Evolutionary conservation across 2,888 invertebrate species (phyloP), one percentile per base, ranked within the genome.

Genomic region (Nomada hirtipes): DNA sequence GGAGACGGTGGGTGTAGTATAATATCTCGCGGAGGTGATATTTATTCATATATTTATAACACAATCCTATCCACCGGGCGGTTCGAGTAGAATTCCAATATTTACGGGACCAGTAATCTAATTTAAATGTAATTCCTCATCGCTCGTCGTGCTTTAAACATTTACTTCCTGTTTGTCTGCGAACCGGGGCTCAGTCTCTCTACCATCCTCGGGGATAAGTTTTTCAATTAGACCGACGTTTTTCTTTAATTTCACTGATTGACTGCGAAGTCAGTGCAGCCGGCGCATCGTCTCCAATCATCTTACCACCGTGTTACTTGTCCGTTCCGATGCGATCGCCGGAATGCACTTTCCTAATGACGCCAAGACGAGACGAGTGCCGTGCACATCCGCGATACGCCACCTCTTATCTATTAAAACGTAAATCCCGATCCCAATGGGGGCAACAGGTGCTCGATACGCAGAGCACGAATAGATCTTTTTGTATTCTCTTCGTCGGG

Each of bases 401-500:
- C 64, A 57, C 55, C 50, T 47, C 76, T 20, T 77, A 65, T 86
- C 87, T 85, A 89, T 91, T 89, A 88, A 88, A 90, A 91, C 88
- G 87, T 89, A 88, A 89, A 91, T 91, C 82, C 78, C 64, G 60
- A 79, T 81, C 70, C 81, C 60, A 52, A 77, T 79, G 86, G 72
- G 82, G 88, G 89, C 90, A 90, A 90, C 90, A 90, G 89, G 90
- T 90, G 88, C 87, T 82, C 86, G 84, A 82, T 89, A 79, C 76
- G 76, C 71, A 82, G 52, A 10, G 2, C 4, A 9, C 26, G 15
- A 81, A 63, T 82, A 73, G 74, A 65, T 77, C 76, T 63, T 76
- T 68, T 53, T 59, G 10, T 71, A 71, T 64, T 77, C 76, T 63
- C 78, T 68, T 53, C 59, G 10, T 69, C 50, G 71, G 26, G 20